Conservation (phyloP, 2,888 invertebrate genomes). For the Epirrhoe alternata region DNA sequence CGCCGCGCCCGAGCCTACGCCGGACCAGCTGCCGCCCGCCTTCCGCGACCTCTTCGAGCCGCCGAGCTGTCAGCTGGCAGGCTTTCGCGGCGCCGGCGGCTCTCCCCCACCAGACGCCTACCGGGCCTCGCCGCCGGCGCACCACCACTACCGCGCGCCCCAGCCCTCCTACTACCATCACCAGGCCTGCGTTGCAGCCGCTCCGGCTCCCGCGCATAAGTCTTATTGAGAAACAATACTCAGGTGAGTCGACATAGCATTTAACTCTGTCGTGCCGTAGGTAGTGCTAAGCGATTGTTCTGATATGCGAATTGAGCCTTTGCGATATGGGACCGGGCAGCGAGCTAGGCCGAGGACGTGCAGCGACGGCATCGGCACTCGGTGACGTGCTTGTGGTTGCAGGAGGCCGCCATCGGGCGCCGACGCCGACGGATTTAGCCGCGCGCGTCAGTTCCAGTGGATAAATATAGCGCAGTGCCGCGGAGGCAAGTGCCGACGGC, state of each 20-base stretch:
- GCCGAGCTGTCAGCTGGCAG: constrained; percentile 80
- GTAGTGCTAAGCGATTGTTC: constrained; percentile 65
- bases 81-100: constrained; percentile 72
- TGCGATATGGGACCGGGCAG: constrained; percentile 63
- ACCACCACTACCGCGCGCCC: constrained; percentile 79
- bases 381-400: constrained; percentile 83
- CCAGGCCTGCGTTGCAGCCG: constrained; percentile 86
- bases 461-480: constrained; percentile 82
- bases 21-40: constrained; percentile 75
- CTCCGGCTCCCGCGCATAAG: constrained; percentile 78
- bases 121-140: constrained; percentile 75
- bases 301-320: constrained; percentile 71
- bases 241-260: constrained; percentile 63
- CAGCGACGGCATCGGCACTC: constrained; percentile 61
- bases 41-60: constrained; percentile 82
- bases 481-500: constrained; percentile 77
- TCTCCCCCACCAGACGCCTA: constrained; percentile 74
- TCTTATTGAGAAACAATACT: constrained; percentile 77
- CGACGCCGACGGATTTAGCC: constrained; percentile 83
- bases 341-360: constrained; percentile 54
- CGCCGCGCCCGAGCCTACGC: constrained; percentile 82
- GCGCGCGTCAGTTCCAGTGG: constrained; percentile 79
- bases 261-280: constrained; percentile 24
- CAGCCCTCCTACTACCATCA: constrained; percentile 84
- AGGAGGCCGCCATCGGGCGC: constrained; percentile 81